Conservation (phyloP, 1,140 invertebrate genomes). For the Zophobas atratus region DNA sequence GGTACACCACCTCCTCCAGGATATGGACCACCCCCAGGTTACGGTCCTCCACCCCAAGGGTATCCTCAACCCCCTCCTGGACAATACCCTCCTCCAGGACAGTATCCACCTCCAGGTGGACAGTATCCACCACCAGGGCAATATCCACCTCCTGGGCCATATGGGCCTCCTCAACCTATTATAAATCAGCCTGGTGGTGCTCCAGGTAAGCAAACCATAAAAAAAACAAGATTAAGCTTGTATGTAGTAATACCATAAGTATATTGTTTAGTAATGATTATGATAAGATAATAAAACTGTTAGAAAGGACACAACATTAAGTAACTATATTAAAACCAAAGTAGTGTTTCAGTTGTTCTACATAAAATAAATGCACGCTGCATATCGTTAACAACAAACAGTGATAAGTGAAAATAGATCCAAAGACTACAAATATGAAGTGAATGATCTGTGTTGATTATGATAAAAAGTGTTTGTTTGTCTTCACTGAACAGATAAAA, state of each 20-base stretch:
- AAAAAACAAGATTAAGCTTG: constrained; percentile 13
- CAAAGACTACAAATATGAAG: constrained; percentile 13
- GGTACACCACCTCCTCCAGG: constrained; percentile 49
- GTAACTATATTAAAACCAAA: constrained; percentile 15
- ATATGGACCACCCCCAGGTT: constrained; percentile 51
- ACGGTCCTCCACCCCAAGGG: constrained; percentile 52
- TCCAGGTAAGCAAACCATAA: constrained; percentile 12
- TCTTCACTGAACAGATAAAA: constrained; percentile 12
- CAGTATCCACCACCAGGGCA: constrained; percentile 23
- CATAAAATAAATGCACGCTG: not conserved
- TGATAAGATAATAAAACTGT: constrained; percentile 21
- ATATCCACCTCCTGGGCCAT: constrained; percentile 29
- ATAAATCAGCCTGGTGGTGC: constrained; percentile 40
- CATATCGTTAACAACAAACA: not conserved
- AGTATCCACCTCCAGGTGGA: constrained; percentile 50
- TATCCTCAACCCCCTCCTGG: constrained; percentile 26
- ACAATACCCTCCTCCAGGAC: constrained; percentile 45
- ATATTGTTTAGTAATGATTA: constrained; percentile 14
- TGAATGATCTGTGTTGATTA: constrained; percentile 19
- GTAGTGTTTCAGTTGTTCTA: constrained; percentile 5
- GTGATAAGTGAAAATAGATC: constrained; percentile 14
- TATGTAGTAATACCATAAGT: constrained; percentile 14
- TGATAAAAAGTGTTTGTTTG: constrained; percentile 49
- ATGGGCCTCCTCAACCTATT: constrained; percentile 31
- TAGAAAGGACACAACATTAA: constrained; percentile 9